These are phyloP conservation scores for Sisor rabdophorus DNA, from an alignment of 2,113 vertebrate genomes.

Conservation along the genomic window DNA sequence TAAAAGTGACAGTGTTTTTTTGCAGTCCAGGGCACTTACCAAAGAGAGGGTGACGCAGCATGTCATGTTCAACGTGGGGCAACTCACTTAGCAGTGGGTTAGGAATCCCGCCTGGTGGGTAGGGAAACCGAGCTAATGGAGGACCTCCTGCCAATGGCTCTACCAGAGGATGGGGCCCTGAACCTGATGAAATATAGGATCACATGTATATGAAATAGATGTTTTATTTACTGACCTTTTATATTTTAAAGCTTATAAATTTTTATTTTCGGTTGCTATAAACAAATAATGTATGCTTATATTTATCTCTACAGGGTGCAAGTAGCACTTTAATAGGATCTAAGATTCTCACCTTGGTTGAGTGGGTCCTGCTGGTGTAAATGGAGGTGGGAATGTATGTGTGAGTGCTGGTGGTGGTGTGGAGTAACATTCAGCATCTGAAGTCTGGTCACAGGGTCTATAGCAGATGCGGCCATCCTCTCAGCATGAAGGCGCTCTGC, in stretches of 20 bases:
- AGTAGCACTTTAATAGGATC: not conserved
- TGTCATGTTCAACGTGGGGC: conserved; percentile 95
- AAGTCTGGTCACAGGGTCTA: conserved; percentile 86
- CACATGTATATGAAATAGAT: not conserved
- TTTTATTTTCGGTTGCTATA: not conserved
- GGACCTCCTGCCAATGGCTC: conserved; percentile 87
- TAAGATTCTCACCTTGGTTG: conserved; percentile 81
- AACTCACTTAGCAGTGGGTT: conserved; percentile 88
- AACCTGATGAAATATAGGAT: conserved; percentile 67
- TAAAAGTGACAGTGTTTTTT: not conserved
- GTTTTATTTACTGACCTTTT: not conserved
- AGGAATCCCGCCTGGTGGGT: conserved; percentile 87
- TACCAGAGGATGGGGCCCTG: conserved; percentile 85
- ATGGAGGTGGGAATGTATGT: conserved; percentile 98
- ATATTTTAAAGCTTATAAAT: not conserved
- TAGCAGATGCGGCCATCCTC: conserved; percentile 91
- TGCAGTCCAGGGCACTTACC: conserved; percentile 69
- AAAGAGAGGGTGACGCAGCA: conserved; percentile 94
- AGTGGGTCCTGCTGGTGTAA: conserved; percentile 96
- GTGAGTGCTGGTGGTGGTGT: conserved; percentile 97
- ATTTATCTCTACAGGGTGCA: too few species aligned
- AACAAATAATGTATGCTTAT: not conserved
- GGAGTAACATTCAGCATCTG: conserved; percentile 99
- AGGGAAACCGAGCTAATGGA: conserved; percentile 90
- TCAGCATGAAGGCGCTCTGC: conserved; percentile 93